Evolutionary conservation across 2,113 vertebrate species (phyloP).

Genomic region (Odontesthes bonariensis): DNA sequence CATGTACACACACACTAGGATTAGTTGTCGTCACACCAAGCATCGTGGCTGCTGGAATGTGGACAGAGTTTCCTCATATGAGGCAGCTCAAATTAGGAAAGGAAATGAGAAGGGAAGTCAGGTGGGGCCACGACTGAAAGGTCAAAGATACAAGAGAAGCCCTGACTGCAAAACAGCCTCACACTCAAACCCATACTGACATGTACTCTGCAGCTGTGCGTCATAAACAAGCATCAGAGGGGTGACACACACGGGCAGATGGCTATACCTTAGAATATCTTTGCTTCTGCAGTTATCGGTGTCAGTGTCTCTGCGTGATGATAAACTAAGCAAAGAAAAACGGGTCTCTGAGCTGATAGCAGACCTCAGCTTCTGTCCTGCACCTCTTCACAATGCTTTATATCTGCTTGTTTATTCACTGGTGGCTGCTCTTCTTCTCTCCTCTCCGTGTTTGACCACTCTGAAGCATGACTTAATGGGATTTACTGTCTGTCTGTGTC

Average conservation of each 20-base stretch:
- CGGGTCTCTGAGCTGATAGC: background rate
- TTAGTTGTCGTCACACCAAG: slow-evolving; percentile 55
- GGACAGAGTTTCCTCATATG: slow-evolving; percentile 50
- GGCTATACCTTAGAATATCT: background rate
- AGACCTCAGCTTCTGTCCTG: slow-evolving; percentile 17
- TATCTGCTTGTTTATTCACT: no score
- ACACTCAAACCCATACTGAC: background rate
- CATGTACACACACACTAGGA: slow-evolving; percentile 22
- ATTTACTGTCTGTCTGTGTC: slow-evolving; percentile 2
- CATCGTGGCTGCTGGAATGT: slow-evolving; percentile 27
- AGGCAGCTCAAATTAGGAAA: slow-evolving; percentile 37
- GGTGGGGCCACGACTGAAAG: slow-evolving; percentile 45
- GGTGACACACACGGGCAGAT: background rate
- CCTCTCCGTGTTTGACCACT: slow-evolving; percentile 45
- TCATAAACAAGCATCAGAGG: slow-evolving; percentile 39
- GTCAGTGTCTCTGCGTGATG: background rate
- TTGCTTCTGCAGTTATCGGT: slow-evolving; percentile 4
- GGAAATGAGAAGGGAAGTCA: slow-evolving; percentile 39
- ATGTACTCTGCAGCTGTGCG: slow-evolving; percentile 33
- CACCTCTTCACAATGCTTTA: slow-evolving; percentile 24
- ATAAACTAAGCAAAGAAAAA: slow-evolving; percentile 28
- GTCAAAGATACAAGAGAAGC: slow-evolving; percentile 44
- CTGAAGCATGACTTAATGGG: slow-evolving; percentile 40
- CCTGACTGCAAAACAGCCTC: slow-evolving; percentile 9
- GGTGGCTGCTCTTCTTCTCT: slow-evolving; percentile 17